Evolutionary conservation across 2,888 invertebrate genomes (phyloP), one percentile per base, ranked within the genome.

Genomic region (Leuctra nigra): DNA sequence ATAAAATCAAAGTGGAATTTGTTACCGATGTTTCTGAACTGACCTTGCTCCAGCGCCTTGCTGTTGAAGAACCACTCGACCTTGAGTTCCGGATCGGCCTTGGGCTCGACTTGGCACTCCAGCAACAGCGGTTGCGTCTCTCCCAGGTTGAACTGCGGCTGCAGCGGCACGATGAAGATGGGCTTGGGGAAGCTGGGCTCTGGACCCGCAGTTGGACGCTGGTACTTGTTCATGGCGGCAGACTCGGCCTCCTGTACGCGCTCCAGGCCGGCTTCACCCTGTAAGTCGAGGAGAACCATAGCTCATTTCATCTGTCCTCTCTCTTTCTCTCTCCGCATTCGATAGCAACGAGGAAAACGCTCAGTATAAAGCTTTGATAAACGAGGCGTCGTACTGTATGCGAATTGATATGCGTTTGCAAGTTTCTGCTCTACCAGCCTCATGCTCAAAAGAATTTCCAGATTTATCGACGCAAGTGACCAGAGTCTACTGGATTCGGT

Each of bases 31-130:
- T n/a, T n/a, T n/a, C n/a, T 1, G 13, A 22, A 36, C 61, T 60
- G 61, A 59, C 88, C 92, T 69, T 91, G 88, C 64, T 88, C 88
- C 48, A 94, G 72, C 29, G 86, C 79, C 73, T 92, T 91, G 50
- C 93, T 92, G 69, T 94, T 94, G 69, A 94, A 91, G 72, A 88
- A 93, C 94, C 94, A 95, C 74, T 94, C 93, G 62, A 94, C 86
- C 68, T 86, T 90, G 53, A 94, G 74, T 66, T 91, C 85, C 6
- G 93, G 92, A 77, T 94, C 94, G 69, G 89, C 86, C 69, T 92
- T 92, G 0, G 97, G 97, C 69, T 94, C 92, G 16, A 98, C 91
- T 65, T 91, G 89, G 50, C 91, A 96, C 73, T 98, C 95, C 62
- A 99, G 80, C 72, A 95, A 95, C 48, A 96, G 76, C 1, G 89